Evolutionary conservation across 2,888 invertebrate species (phyloP).

Genomic region (Tortricodes alternella): DNA sequence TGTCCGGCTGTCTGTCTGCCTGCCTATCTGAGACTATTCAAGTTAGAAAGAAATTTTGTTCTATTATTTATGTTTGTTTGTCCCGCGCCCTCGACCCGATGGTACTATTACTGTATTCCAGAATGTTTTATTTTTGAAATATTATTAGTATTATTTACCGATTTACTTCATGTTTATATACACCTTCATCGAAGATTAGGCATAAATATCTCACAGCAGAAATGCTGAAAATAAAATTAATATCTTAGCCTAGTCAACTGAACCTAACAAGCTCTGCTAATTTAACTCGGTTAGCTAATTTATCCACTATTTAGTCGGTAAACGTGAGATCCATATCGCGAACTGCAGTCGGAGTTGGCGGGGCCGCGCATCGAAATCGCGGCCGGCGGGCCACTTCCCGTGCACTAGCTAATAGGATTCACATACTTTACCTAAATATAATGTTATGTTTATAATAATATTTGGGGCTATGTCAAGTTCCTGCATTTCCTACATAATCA

Average conservation of each 20-base stretch:
- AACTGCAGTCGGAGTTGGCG: conserved; percentile 63
- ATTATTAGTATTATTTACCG: too few relatives aligned
- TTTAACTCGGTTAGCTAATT: conserved; percentile 75
- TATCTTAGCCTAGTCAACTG: conserved; percentile 10
- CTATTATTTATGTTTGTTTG: too few relatives aligned
- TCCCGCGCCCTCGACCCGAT: too few relatives aligned
- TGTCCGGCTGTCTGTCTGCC: too few relatives aligned
- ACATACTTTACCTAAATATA: conserved; percentile 30
- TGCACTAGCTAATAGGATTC: conserved; percentile 40
- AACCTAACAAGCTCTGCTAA: conserved; percentile 56
- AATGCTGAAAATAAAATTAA: conserved; percentile 2
- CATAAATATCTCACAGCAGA: too few relatives aligned
- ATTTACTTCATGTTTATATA: not conserved
- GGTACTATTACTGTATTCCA: too few relatives aligned
- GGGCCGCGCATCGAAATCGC: conserved; percentile 62
- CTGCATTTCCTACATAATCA: too few relatives aligned
- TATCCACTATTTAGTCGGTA: conserved; percentile 76
- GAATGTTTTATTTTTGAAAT: too few relatives aligned
- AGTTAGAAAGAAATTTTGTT: too few relatives aligned
- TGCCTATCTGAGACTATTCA: too few relatives aligned
- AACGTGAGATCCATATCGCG: conserved; percentile 79
- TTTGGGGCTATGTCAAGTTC: too few relatives aligned
- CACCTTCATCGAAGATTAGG: too few relatives aligned
- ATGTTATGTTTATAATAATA: conserved; percentile 23
- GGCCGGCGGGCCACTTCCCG: conserved; percentile 61